Percentiles rank a stretch among this genome's conserved stretches.
phyloP scores from a whole-genome alignment of 2,113 vertebrate genomes.

The Eurypyga helias region DNA sequence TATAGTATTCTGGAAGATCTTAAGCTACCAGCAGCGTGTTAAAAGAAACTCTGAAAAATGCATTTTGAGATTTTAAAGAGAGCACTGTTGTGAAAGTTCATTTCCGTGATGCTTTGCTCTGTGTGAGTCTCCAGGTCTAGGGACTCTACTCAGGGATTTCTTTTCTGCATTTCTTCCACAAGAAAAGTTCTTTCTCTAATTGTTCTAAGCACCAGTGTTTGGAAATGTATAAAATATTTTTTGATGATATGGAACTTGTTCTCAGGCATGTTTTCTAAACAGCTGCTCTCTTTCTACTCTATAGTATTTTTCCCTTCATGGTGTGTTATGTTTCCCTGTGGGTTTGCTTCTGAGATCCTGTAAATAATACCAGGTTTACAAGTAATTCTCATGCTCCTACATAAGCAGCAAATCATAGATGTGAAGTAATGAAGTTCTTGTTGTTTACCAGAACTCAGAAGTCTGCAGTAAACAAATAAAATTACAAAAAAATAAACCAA shows the following conservation, averaged over 20 bases:
- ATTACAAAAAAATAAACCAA: conserved; percentile 9
- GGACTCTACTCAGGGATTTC: not conserved
- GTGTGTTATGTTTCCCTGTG: not conserved
- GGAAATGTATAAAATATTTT: not conserved
- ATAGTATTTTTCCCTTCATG: not conserved
- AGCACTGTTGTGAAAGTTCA: not conserved
- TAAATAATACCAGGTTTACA: not conserved
- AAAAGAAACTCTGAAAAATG: not conserved
- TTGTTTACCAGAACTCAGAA: not conserved
- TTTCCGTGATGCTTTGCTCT: not conserved
- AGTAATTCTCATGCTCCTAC: not conserved
- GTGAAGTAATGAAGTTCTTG: not conserved
- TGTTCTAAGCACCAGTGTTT: not conserved
- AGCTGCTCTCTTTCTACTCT: not conserved
- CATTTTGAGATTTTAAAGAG: not conserved
- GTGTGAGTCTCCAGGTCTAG: not conserved
- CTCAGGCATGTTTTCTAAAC: not conserved
- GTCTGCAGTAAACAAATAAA: not conserved
- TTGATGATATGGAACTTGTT: not conserved
- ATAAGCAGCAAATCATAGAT: not conserved
- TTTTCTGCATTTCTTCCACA: not conserved
- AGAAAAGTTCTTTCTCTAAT: not conserved
- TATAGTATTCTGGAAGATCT: not conserved
- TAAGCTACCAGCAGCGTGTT: not conserved
- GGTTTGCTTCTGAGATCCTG: not conserved